Evolutionary conservation across 92 coral and sea anemone genomes (phyloP).

Genomic region (Palythoa caribaeorum): DNA sequence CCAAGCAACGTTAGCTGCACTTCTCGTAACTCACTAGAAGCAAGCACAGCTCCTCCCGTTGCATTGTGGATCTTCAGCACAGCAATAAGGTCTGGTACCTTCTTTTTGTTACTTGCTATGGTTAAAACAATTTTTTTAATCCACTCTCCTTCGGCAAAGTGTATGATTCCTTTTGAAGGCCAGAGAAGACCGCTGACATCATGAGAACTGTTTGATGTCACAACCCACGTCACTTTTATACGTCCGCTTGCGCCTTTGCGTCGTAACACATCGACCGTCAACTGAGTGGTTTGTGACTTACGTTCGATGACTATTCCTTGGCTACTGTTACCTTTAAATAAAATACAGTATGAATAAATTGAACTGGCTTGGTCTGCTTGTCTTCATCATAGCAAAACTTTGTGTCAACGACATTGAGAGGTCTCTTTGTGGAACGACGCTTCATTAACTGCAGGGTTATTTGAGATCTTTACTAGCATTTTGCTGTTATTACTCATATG

Average conservation of each 20-base stretch:
- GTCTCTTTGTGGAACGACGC: too few relatives aligned
- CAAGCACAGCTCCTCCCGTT: slow-evolving; percentile 43
- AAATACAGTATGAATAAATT: neutral
- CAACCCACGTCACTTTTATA: slow-evolving; percentile 16
- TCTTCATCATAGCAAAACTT: too few relatives aligned
- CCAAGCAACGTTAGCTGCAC: slow-evolving; percentile 5
- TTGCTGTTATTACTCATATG: too few relatives aligned
- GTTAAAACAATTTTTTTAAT: neutral
- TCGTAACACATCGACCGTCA: slow-evolving; percentile 15
- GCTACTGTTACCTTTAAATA: slow-evolving; percentile 11
- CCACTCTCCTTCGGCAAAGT: slow-evolving; percentile 36
- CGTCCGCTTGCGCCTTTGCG: slow-evolving; percentile 29
- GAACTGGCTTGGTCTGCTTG: neutral
- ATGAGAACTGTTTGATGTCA: slow-evolving; percentile 2
- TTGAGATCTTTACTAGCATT: too few relatives aligned
- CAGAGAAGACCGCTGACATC: slow-evolving; percentile 24
- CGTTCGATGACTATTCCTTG: slow-evolving; percentile 5
- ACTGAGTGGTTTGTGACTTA: slow-evolving; percentile 1
- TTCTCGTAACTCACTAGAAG: slow-evolving; percentile 29
- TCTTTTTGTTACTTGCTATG: slow-evolving; percentile 23
- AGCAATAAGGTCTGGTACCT: slow-evolving; percentile 1
- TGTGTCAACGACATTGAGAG: too few relatives aligned
- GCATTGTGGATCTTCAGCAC: slow-evolving; percentile 19
- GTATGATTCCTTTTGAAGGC: slow-evolving; percentile 24
- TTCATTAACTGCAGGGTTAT: too few relatives aligned